Evolutionary conservation across 2,888 invertebrate species (phyloP), one percentile per base, ranked within the genome.

Genomic region (Electrophaes corylata): DNA sequence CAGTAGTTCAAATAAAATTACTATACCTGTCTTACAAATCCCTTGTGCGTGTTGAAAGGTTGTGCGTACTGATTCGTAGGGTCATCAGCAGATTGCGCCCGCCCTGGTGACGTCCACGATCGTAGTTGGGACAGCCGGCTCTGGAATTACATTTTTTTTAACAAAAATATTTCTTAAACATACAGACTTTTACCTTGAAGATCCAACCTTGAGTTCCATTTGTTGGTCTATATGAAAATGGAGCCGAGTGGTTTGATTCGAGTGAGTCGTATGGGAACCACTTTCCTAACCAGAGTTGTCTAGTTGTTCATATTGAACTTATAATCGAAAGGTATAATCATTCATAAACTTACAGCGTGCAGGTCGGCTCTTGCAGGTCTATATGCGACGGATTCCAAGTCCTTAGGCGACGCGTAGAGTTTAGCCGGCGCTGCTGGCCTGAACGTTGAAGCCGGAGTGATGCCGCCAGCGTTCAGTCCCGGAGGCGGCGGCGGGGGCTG

Each of bases 341-440:
- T n/a, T n/a, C n/a, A n/a, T n/a, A n/a, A 5, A 67, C 60, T 64
- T 26, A 71, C 69, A 52, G 67, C 57, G 10, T 56, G 56, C 3
- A 56, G 4, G 12, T 60, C 60, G 6, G 56, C 18, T 8, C 51
- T 60, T 37, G 66, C 65, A 50, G 83, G 70, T 29, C 88, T 72
- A 75, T 86, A 88, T 48, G 84, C 85, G 45, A 87, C 84, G 54
- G 78, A 69, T 52, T 77, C 96, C 75, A 96, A 93, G 81, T 96
- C 97, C 75, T 96, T 95, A 12, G 98, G 98, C 53, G 97, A 96
- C 26, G 98, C 98, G 86, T 97, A 98, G 60, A 98, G 92, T 81
- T 90, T 90, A 73, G 91, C 91, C 66, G 81, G 68, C 61, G 96
- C 95, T 58, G 96, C 94, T 6, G 98, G 98, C 71, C 97, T 95